Conservation (phyloP, 2,888 invertebrate species). For the Lithophane ornitopus region DNA sequence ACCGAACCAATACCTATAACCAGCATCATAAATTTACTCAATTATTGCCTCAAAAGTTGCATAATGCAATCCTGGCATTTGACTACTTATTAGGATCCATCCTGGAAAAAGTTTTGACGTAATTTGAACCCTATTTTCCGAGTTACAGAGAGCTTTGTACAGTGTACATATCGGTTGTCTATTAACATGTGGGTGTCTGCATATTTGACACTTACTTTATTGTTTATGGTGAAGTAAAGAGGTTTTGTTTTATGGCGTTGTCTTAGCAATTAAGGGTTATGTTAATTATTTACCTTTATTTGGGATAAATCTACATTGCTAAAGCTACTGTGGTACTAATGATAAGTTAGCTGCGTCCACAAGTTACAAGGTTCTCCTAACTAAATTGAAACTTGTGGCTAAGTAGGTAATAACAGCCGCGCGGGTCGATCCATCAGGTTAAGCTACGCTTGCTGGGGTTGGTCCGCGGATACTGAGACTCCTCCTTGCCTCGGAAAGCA, state of each 20-base stretch:
- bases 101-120: background rate
- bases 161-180: background rate
- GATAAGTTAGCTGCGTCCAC: background rate
- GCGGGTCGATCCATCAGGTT: too few species aligned
- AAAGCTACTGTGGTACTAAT: conserved; percentile 2
- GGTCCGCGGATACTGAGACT: too few species aligned
- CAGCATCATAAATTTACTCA: conserved; percentile 35
- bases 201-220: conserved; percentile 56
- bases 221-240: conserved; percentile 65
- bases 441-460: too few species aligned
- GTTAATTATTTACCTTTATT: conserved; percentile 38
- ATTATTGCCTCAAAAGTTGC: conserved; percentile 41
- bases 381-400: background rate
- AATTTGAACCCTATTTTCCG: conserved; percentile 27
- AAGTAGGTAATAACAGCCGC: too few species aligned
- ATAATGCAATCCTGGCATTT: conserved; percentile 43
- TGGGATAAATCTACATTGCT: conserved; percentile 46
- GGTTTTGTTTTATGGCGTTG: conserved; percentile 70
- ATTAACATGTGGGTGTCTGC: conserved; percentile 56
- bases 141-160: background rate
- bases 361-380: background rate
- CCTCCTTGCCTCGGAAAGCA: too few species aligned
- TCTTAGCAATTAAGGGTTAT: conserved; percentile 55
- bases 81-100: conserved; percentile 20
- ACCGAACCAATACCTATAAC: conserved; percentile 37